Evolutionary conservation across 2,797 vertebrate species (phyloP).

Genomic region (Gorsachius magnificus): DNA sequence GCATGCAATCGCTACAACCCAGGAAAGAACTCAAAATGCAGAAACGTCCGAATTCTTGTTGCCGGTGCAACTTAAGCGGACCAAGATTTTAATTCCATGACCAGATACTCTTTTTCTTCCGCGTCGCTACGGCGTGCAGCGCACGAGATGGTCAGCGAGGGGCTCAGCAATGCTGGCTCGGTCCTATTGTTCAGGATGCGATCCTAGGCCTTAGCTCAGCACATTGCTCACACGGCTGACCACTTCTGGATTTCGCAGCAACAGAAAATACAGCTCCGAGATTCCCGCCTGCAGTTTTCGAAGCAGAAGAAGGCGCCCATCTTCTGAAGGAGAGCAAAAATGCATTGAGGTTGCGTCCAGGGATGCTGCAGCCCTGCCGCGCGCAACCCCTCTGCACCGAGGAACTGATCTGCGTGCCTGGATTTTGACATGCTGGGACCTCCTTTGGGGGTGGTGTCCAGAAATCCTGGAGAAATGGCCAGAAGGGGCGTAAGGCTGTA

Average conservation of each 20-base stretch:
- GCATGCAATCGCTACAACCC: accelerated
- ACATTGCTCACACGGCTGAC: not conserved
- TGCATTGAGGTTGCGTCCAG: accelerated
- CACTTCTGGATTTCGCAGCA: not conserved
- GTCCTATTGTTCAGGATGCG: not conserved
- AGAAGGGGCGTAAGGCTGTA: not conserved
- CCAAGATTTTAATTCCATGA: not conserved
- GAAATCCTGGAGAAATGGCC: not conserved
- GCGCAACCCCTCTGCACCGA: accelerated
- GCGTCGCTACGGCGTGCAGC: accelerated
- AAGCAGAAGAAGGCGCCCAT: not conserved
- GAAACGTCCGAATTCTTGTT: not conserved
- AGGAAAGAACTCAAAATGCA: not conserved
- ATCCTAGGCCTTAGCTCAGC: not conserved
- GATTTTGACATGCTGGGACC: accelerated
- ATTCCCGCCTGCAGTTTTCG: not conserved
- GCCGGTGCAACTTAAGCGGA: not conserved
- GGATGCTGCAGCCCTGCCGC: not conserved
- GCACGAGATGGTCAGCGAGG: not conserved
- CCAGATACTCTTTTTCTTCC: not conserved
- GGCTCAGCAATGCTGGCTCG: not conserved
- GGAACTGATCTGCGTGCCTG: not conserved
- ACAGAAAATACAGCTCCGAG: not conserved
- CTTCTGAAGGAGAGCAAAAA: not conserved
- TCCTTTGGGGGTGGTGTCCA: not conserved